Base-by-base conservation (phyloP, 2,797 vertebrate genomes). In the Podargus strigoides region DNA sequence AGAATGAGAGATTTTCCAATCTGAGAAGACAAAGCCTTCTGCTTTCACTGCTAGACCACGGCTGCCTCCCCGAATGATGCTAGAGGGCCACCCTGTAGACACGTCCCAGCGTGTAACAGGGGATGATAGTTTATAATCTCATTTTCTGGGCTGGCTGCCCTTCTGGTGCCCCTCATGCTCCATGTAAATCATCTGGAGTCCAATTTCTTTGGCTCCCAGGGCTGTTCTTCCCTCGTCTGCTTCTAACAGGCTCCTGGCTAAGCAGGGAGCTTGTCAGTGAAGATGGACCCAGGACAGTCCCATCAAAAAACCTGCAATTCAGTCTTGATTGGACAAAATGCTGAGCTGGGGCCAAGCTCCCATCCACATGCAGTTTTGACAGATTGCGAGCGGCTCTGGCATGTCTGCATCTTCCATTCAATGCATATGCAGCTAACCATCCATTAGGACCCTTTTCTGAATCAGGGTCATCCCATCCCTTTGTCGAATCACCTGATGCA, bases 101-200 rank as follows among this genome's bases (percentile, higher is more conserved):
- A 78, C 5, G 0, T 93, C 90, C 76, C 90, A 91, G 87, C 13
- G 0, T 91, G 85, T 93, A 95, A 93, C 82, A 92, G 87, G 27
- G 91, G 80, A 93, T 89, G 82, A 85, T 84, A 92, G 86, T 83
- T 92, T 87, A 92, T 94, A 94, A 96, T 93, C 93, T 96, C 85
- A 92, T 96, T 96, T 96, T 93, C 92, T 96, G 93, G 83, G 66
- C 79, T 94, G 83, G 69, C 83, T 91, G 87, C 80, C 85, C 90
- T 94, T 94, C 94, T 95, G 87, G 73, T 96, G 80, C 73, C 91
- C 80, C 94, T 94, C 91, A 88, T 81, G 87, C 73, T 87, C 79
- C 87, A 59, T 75, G 87, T 86, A 93, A 94, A 95, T 92, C 73
- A 91, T 82, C 39, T 52, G 82, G 72, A 91, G 66, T 82, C 52